A percentile compares a stretch with the other conserved stretches of the same genome.
Evolutionary conservation across 2,797 vertebrate species (phyloP).

Genomic region (Bradypodion pumilum): DNA sequence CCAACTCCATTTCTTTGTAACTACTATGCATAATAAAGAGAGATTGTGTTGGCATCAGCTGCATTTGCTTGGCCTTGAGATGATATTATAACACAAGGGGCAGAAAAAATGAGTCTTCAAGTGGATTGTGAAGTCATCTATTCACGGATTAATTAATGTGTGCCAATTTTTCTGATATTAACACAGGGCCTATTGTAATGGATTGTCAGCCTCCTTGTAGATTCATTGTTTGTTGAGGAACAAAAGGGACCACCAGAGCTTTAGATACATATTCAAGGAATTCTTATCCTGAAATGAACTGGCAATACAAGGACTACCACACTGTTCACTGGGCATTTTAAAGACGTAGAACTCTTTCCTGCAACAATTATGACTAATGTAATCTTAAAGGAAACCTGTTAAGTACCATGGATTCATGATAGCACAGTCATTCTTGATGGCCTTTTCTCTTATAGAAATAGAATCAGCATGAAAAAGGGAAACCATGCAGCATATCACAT

Average conservation of each 20-base stretch:
- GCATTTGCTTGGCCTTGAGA: constrained; percentile 66
- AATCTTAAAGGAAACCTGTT: neutral
- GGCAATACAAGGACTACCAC: neutral
- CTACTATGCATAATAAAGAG: constrained; percentile 58
- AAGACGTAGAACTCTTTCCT: neutral
- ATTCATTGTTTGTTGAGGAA: constrained; percentile 48
- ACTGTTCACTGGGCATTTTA: neutral
- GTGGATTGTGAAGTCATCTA: constrained; percentile 57
- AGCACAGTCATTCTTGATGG: neutral
- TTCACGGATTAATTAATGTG: constrained; percentile 54
- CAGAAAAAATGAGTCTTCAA: constrained; percentile 49
- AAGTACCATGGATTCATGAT: neutral
- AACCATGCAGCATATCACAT: neutral
- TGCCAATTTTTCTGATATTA: constrained; percentile 19
- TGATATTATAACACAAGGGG: constrained; percentile 74
- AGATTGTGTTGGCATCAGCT: constrained; percentile 70
- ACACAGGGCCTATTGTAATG: constrained; percentile 66
- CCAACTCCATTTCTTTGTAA: neutral
- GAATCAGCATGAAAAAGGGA: neutral
- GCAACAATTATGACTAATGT: neutral
- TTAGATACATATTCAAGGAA: constrained; percentile 23
- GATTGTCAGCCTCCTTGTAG: constrained; percentile 31
- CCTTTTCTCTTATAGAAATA: neutral
- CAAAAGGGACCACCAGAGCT: constrained; percentile 46
- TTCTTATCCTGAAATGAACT: constrained; percentile 41